Base-by-base conservation (phyloP, 2,797 vertebrate genomes). In the Lophius americanus region DNA sequence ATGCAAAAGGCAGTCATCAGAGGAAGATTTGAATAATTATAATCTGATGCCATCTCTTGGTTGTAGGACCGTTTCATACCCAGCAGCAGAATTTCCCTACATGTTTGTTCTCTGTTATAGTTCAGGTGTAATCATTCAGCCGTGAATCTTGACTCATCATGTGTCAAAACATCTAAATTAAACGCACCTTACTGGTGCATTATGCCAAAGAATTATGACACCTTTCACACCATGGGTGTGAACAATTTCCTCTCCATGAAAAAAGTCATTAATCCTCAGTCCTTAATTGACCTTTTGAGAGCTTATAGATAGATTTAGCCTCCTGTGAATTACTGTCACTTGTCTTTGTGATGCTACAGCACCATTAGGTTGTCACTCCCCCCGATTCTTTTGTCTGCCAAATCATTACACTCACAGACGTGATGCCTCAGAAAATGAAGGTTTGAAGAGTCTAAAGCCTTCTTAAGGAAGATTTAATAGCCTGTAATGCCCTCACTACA, bases 181-280 rank as follows among this genome's bases (percentile, higher is more conserved):
- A 23, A 23, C 23, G 23, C 23, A 23, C 23, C 23, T 23, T 3
- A 6, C 38, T 58, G 46, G 11, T 32, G 7, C 9, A 46, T 7
- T 12, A 33, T 36, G 11, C 23, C 9, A 3, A 9, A 2, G 6
- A 7, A 44, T 32, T 60, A 5, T n/a, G 51, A 7, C 5, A 44
- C 43, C 43, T 44, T 44, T 12, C 11, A 11, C 57, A 66, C 39
- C 14, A 44, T 14, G 3, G 6, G 3, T 11, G 3, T 3, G 38
- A 63, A 6, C 58, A 51, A 51, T 76, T 76, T 74, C 32, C 48
- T 61, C 32, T 64, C 36, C 13, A 74, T 64, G 43, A 48, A 60
- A 70, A 39, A 64, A 39, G 37, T 53, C 66, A 57, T 23, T 46
- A 9, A 50, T 14, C 55, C 7, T 7, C 33, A 4, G 13, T 33